Percentiles rank a stretch among this genome's conserved stretches.
These are phyloP conservation scores for Mycalesis mineus DNA, from an alignment of 2,888 invertebrate genomes.

Conservation along the genomic window DNA sequence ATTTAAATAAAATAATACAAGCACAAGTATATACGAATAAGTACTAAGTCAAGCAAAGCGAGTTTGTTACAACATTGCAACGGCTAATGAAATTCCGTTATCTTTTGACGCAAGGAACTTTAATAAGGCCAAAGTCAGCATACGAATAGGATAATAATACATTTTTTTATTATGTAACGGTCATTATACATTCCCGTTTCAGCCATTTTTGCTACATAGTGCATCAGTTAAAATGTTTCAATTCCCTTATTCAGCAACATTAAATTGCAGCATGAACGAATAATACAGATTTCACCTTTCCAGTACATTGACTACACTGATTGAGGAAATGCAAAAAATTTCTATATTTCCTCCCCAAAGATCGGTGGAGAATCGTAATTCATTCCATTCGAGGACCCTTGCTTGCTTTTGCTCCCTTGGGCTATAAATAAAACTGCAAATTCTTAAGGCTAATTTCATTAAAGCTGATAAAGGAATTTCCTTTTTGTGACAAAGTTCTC, in stretches of 20 bases:
- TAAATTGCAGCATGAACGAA: neutral
- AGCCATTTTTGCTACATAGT: neutral
- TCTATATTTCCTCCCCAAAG: neutral
- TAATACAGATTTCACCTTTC: neutral
- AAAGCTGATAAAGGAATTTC: neutral
- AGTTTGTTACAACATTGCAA: too few species aligned
- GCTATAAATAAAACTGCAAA: neutral
- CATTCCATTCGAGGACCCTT: neutral
- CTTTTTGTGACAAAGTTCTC: neutral
- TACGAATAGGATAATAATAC: slow-evolving; percentile 3
- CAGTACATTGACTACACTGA: neutral
- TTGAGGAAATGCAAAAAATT: neutral
- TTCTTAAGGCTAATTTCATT: neutral
- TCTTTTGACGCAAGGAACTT: too few species aligned
- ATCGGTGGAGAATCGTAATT: neutral
- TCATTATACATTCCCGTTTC: slow-evolving; percentile 2
- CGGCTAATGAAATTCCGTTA: too few species aligned
- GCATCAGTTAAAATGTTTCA: neutral
- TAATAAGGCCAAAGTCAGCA: too few species aligned
- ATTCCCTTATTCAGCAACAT: neutral
- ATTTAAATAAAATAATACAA: too few species aligned
- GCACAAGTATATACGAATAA: too few species aligned
- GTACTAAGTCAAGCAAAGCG: too few species aligned
- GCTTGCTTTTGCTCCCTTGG: neutral
- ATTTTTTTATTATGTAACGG: slow-evolving; percentile 12